Evolutionary conservation across 2,797 vertebrate species (phyloP).

Genomic region (Peromyscus melanophrys): DNA sequence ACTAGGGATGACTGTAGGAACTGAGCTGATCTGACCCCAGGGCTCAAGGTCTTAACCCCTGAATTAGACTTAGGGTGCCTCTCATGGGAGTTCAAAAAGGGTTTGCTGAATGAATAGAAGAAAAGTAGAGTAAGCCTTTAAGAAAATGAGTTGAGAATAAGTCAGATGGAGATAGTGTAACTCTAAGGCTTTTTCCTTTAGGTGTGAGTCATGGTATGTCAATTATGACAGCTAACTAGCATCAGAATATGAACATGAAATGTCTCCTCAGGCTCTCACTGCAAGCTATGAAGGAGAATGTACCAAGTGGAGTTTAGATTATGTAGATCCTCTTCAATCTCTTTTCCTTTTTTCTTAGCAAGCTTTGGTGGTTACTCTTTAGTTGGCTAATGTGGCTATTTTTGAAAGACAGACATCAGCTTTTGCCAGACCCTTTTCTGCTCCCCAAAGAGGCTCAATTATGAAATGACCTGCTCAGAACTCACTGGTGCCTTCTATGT

Average conservation of each 20-base stretch:
- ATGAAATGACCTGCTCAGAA: slow-evolving; percentile 81
- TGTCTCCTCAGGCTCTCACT: not conserved
- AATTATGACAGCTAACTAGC: not conserved
- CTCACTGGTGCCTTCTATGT: slow-evolving; percentile 80
- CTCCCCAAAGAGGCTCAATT: slow-evolving; percentile 81
- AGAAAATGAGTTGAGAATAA: not conserved
- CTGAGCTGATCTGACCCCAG: not conserved
- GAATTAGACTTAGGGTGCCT: not conserved
- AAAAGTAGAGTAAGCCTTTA: not conserved
- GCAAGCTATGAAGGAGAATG: not conserved
- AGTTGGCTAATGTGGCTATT: slow-evolving; percentile 65
- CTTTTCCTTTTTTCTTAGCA: slow-evolving; percentile 78
- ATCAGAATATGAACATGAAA: not conserved
- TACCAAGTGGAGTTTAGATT: slow-evolving; percentile 4
- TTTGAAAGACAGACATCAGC: slow-evolving; percentile 76
- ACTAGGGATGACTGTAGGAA: not conserved
- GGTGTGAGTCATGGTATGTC: not conserved
- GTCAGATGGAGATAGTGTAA: not conserved
- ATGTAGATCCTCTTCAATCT: slow-evolving; percentile 65
- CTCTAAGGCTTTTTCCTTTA: not conserved
- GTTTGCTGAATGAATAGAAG: not conserved
- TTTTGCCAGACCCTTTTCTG: slow-evolving; percentile 84
- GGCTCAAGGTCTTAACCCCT: not conserved
- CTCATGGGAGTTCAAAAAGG: not conserved
- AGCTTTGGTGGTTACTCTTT: slow-evolving; percentile 79